Evolutionary conservation across 2,888 invertebrate genomes (phyloP).

Genomic region (Drosophila eohydei): DNA sequence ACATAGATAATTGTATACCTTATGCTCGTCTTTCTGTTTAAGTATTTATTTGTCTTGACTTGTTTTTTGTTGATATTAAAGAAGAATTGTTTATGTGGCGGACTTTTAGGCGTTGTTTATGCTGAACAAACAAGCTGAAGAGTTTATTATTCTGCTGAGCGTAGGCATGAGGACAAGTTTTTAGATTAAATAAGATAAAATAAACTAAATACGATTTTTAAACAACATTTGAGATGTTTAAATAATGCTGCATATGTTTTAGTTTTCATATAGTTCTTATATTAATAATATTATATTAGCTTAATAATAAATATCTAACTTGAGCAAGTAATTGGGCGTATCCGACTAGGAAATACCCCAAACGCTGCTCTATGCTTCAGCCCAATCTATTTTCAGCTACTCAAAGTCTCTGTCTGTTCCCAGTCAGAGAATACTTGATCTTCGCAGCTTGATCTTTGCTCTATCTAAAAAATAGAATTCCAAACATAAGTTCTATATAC

Average conservation of each 20-base stretch:
- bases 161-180: neutral
- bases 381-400: too few relatives aligned
- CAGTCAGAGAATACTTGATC: neutral
- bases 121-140: neutral
- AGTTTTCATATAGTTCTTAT: too few relatives aligned
- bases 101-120: constrained; percentile 1
- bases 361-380: neutral
- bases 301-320: neutral
- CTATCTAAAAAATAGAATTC: neutral
- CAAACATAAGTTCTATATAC: neutral
- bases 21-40: neutral
- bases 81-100: constrained; percentile 1
- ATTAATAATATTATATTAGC: too few relatives aligned
- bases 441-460: neutral
- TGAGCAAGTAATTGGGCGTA: neutral
- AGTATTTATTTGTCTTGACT: constrained; percentile 8
- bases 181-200: neutral
- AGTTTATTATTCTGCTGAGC: neutral
- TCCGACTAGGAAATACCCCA: neutral
- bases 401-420: too few relatives aligned
- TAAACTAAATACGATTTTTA: neutral
- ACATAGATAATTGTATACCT: neutral
- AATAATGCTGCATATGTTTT: neutral
- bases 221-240: neutral
- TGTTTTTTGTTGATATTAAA: constrained; percentile 10